These are phyloP conservation scores for Exocentrus adspersus DNA, from an alignment of 2,888 invertebrate genomes.

Conservation along the genomic window DNA sequence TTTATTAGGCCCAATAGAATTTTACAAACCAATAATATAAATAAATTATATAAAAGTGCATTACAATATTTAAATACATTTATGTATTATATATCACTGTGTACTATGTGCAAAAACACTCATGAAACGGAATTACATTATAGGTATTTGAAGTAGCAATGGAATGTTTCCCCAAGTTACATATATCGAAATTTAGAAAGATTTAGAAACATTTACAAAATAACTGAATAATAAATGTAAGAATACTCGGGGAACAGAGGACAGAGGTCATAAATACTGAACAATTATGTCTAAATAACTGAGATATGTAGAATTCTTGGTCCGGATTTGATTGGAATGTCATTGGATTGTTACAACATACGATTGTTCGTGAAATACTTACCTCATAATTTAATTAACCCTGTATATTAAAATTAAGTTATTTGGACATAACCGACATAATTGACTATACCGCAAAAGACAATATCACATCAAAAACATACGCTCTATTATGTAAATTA, in stretches of 20 bases:
- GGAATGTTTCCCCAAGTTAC: too few species aligned
- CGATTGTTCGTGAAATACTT: too few species aligned
- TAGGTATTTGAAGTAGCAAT: too few species aligned
- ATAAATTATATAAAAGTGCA: slow-evolving; percentile 32
- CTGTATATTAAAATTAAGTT: slow-evolving; percentile 9
- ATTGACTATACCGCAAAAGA: slow-evolving; percentile 39
- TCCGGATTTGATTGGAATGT: background rate
- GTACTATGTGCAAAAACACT: slow-evolving; percentile 31
- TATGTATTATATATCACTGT: slow-evolving; percentile 22
- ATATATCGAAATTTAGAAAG: too few species aligned
- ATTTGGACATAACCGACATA: slow-evolving; percentile 38
- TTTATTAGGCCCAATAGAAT: slow-evolving; percentile 35
- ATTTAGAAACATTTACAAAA: too few species aligned
- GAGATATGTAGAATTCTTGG: slow-evolving; percentile 18
- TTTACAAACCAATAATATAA: slow-evolving; percentile 27
- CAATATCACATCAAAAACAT: slow-evolving; percentile 41
- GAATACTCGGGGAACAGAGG: too few species aligned
- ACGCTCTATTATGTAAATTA: background rate
- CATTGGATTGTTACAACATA: too few species aligned
- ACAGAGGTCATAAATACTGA: slow-evolving; percentile 3
- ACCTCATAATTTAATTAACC: too few species aligned
- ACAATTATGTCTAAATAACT: slow-evolving; percentile 30
- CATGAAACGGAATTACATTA: slow-evolving; percentile 19
- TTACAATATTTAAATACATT: slow-evolving; percentile 31
- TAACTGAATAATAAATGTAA: too few species aligned